Percentiles rank a stretch among this genome's conserved stretches.
Conservation (phyloP, 2,888 invertebrate species). For the Lasioglossum zephyrum region DNA sequence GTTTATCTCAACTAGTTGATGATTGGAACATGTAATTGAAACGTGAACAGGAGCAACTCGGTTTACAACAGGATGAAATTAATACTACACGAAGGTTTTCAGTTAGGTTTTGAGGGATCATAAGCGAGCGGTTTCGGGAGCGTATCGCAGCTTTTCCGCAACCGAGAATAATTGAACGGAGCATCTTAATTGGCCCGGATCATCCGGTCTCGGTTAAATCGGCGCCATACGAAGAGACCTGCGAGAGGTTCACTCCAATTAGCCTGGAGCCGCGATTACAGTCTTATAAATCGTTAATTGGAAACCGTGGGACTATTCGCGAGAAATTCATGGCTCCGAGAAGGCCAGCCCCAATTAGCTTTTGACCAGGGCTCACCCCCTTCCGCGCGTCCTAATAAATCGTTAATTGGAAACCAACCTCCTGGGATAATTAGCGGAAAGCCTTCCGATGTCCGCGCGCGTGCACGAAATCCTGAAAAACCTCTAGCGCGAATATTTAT, state of each 20-base stretch:
- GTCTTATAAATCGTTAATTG: constrained; percentile 68
- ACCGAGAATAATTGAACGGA: constrained; percentile 15
- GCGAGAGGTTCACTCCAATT: constrained; percentile 50
- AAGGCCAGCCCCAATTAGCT: constrained; percentile 62
- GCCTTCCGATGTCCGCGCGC: constrained; percentile 33
- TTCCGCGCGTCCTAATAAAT: constrained; percentile 64
- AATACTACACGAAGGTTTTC: neutral
- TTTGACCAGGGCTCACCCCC: constrained; percentile 49
- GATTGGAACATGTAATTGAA: too few relatives aligned
- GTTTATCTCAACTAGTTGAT: too few relatives aligned
- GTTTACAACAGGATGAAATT: neutral
- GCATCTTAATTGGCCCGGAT: constrained; percentile 22
- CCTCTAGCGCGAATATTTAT: constrained; percentile 76
- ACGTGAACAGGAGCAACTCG: neutral
- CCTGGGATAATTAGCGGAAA: constrained; percentile 67
- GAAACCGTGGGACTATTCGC: constrained; percentile 57
- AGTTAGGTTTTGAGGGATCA: neutral
- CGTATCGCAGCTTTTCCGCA: neutral
- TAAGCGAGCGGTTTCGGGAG: neutral
- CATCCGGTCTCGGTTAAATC: constrained; percentile 23
- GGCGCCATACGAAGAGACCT: constrained; percentile 4
- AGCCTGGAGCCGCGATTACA: constrained; percentile 37
- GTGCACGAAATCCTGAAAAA: constrained; percentile 50
- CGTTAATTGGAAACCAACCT: constrained; percentile 70
- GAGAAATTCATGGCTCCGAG: constrained; percentile 56